These are phyloP conservation scores for Hippocampus guttulatus DNA, from an alignment of 2,113 vertebrate species.

Conservation along the genomic window DNA sequence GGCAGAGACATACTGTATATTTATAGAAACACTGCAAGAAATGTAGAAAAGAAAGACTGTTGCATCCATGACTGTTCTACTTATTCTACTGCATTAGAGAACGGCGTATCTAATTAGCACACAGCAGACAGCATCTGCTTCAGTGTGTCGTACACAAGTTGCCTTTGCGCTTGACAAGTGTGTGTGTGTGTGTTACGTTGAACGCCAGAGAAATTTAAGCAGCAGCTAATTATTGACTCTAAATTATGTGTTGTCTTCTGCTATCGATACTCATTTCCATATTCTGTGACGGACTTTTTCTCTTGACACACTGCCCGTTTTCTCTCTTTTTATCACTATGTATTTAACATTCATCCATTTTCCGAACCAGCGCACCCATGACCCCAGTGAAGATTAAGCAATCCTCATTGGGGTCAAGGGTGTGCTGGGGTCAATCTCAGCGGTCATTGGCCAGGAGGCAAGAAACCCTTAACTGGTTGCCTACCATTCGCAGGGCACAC, in stretches of 20 bases:
- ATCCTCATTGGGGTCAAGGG: no score
- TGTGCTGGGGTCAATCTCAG: no score
- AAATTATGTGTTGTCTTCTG: conserved; percentile 13
- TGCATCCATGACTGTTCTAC: not conserved
- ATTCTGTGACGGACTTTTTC: not conserved
- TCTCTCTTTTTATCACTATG: not conserved
- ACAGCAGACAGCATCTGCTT: no score
- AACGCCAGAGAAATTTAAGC: conserved; percentile 23
- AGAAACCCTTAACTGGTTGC: no score
- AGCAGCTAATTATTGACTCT: conserved; percentile 40
- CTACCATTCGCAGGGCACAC: no score
- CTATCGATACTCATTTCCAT: conserved; percentile 2
- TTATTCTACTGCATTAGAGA: not conserved
- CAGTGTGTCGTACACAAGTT: no score
- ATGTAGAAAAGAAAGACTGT: not conserved
- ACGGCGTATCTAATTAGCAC: not conserved
- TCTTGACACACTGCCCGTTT: not conserved
- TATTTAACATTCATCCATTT: not conserved
- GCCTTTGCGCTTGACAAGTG: not conserved
- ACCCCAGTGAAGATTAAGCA: no score
- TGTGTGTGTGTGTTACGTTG: conserved; percentile 3
- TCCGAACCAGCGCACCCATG: no score
- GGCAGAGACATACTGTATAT: not conserved
- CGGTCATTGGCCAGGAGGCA: no score
- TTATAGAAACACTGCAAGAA: not conserved